Evolutionary conservation across 1,140 invertebrate species (phyloP), one percentile per base, ranked within the genome.

Genomic region (Atopsyche davidsoni): DNA sequence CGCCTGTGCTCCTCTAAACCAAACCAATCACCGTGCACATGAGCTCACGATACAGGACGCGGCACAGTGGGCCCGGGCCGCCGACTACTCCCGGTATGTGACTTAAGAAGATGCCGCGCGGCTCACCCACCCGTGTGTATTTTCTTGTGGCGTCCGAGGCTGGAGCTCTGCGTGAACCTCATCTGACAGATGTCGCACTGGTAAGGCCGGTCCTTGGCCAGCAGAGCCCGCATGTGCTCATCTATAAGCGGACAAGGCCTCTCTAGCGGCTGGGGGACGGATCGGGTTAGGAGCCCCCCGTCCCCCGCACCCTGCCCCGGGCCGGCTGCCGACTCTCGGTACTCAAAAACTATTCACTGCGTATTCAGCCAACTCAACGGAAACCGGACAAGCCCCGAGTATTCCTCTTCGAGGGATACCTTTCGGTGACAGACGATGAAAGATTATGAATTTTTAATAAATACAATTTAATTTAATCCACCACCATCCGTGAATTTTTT

Each of bases 111-210:
- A 24, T 17, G 35, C 31, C 21, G 11, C 11, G 31, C 38, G 22
- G 34, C 19, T 19, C 65, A 72, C 71, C 67, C 67, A 74, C 86
- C 86, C 40, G 84, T 87, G 66, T 89, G 87, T 62, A 86, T 85
- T 60, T 86, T 77, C 71, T 87, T 88, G 75, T 91, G 87, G 59
- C 87, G 84, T 73, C 88, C 82, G 57, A 86, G 70, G 66, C 83
- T 85, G 62, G 82, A 85, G 70, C 85, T 87, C 67, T 86, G 82
- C 53, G 82, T 84, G 72, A 86, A 87, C 65, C 82, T 74, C 67
- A 85, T 85, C 60, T 81, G 73, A 68, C 83, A 85, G 60, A 82
- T 70, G 55, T 83, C 80, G 71, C 88, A 91, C 73, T 81, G 77
- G 70, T 85, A 87, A 23, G 86, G 86, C 58, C 80, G 71, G 66